Evolutionary conservation across 2,888 invertebrate genomes (phyloP).

Genomic region (Harpalus rubripes): DNA sequence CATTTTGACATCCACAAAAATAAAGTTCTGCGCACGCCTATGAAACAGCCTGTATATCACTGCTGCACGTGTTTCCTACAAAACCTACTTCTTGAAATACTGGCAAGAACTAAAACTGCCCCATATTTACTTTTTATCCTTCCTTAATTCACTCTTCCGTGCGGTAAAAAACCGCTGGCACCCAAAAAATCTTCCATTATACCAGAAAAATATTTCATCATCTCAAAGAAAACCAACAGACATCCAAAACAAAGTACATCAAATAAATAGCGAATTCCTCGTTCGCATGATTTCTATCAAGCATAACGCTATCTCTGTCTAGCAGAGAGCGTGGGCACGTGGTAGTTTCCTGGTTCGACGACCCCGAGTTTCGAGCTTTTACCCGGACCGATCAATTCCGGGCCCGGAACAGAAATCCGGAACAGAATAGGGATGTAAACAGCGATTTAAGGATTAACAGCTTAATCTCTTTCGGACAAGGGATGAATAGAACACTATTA

Average conservation of each 20-base stretch:
- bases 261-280: conserved; percentile 30
- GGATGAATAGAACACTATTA: background rate
- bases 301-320: conserved; percentile 16
- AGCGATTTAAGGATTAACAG: conserved; percentile 44
- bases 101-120: background rate
- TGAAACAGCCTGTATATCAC: too few species aligned
- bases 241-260: conserved; percentile 40
- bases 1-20: too few species aligned
- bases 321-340: conserved; percentile 39
- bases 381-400: conserved; percentile 32
- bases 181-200: background rate
- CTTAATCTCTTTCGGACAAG: conserved; percentile 42
- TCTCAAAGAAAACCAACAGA: conserved; percentile 6
- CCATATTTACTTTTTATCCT: background rate
- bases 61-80: too few species aligned
- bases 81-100: background rate
- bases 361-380: conserved; percentile 52
- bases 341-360: conserved; percentile 32
- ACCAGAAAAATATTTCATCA: conserved; percentile 12
- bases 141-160: background rate
- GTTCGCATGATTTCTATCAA: conserved; percentile 54
- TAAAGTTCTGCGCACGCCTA: too few species aligned
- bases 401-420: conserved; percentile 44
- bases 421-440: conserved; percentile 57
- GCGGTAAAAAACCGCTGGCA: background rate